These are phyloP conservation scores for Sitobion miscanthi DNA, from an alignment of 1,140 invertebrate genomes.

Conservation along the genomic window DNA sequence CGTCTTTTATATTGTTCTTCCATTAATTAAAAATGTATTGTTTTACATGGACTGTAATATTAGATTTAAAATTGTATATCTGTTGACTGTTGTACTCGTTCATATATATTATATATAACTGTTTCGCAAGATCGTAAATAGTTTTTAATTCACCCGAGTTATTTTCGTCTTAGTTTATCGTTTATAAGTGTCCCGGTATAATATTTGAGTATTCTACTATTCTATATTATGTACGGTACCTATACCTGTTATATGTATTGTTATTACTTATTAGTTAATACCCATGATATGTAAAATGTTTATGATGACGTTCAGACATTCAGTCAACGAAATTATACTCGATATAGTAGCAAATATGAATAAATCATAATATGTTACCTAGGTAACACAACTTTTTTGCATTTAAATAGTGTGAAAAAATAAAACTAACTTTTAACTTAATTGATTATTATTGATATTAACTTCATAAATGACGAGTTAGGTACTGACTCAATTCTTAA, in stretches of 20 bases:
- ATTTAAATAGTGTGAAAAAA: background rate
- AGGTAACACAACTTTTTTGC: background rate
- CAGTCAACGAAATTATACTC: no score
- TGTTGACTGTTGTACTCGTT: background rate
- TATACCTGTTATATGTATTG: no score
- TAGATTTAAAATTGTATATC: background rate
- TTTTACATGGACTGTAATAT: background rate
- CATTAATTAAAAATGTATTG: constrained; percentile 26
- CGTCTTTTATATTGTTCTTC: background rate
- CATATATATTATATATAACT: background rate
- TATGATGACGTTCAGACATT: no score
- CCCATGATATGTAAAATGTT: background rate
- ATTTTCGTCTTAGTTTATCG: background rate
- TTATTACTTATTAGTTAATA: background rate
- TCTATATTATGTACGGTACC: background rate
- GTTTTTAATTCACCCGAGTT: background rate
- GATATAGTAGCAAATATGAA: background rate
- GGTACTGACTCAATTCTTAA: background rate
- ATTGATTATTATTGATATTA: no score
- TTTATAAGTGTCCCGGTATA: background rate
- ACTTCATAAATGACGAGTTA: background rate
- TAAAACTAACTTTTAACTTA: no score
- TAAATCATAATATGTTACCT: background rate
- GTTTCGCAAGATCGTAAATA: background rate
- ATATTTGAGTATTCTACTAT: background rate